Evolutionary conservation across 2,797 vertebrate species (phyloP).

Genomic region (Protosalanx chinensis): DNA sequence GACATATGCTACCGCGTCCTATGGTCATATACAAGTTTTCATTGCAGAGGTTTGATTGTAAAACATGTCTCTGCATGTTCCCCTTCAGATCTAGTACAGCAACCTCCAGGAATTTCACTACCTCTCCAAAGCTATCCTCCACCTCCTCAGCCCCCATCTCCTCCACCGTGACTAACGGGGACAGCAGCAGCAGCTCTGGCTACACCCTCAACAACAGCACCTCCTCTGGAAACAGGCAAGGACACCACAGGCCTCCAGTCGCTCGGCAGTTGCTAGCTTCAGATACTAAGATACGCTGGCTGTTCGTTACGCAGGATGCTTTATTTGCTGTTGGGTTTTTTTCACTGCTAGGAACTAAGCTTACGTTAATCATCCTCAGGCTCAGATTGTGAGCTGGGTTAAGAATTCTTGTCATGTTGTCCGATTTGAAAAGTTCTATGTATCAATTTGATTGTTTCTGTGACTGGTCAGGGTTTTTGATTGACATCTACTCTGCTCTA

Average conservation of each 20-base stretch:
- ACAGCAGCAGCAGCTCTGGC: conserved; percentile 83
- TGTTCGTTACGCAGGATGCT: no score
- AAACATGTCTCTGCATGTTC: conserved; percentile 33
- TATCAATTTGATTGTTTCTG: not conserved
- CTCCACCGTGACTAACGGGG: conserved; percentile 90
- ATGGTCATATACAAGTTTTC: not conserved
- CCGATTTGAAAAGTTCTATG: not conserved
- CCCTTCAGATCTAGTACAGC: conserved; percentile 85
- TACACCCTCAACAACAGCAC: conserved; percentile 87
- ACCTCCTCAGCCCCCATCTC: conserved; percentile 86
- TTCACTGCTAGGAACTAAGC: no score
- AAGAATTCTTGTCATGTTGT: not conserved
- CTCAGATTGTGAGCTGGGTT: no score
- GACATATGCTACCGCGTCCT: no score
- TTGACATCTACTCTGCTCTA: conserved; percentile 22
- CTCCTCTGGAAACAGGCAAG: conserved; percentile 79
- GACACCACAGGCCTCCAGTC: no score
- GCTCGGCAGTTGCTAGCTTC: not conserved
- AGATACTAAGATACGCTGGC: not conserved
- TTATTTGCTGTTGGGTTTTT: no score
- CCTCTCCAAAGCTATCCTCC: conserved; percentile 90
- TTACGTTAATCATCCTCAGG: no score
- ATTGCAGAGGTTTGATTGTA: conserved; percentile 8
- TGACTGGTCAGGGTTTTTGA: not conserved
- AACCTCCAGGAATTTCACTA: conserved; percentile 90